Evolutionary conservation across 2,113 vertebrate species (phyloP), one percentile per base, ranked within the genome.

Genomic region (Mastomys natalensis): DNA sequence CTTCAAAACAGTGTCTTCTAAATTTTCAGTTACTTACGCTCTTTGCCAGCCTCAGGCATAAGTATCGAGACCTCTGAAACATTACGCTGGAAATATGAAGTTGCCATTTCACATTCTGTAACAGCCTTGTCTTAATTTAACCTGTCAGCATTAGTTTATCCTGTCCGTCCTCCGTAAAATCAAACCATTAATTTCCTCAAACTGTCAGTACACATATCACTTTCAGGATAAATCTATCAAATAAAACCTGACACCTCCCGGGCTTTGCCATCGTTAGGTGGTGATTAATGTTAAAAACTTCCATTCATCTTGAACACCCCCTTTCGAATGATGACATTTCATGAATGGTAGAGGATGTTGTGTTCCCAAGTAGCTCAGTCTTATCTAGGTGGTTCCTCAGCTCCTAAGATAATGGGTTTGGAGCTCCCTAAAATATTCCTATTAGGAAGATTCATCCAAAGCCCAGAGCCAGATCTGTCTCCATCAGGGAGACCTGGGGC

Each of bases 171-270:
- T 90, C 68, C 80, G 19, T 96, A 89, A 94, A 98, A 94, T 95
- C 55, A 94, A 96, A 97, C 68, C 93, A 90, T 90, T 97, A n/a
- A 97, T 98, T 98, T 98, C 94, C 94, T 97, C 95, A 93, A 40
- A 37, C 94, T 97, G 93, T 96, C 95, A 97, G 90, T 17, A 81
- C 51, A n/a, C 12, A 1, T 92, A n/a, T 86, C 90, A 86, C 95
- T 98, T 98, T 95, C 86, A 94, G 88, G 55, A 95, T 98, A 95
- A 78, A 58, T 96, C 37, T 96, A 62, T 95, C 97, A 95, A 96
- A 94, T 97, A 96, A 97, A 98, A 77, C 45, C 81, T 97, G 90
- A 97, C 17, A 90, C 96, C 96, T 97, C 87, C 97, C 96, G 98
- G 96, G 77, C 93, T 93, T 82, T 95, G 94, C 73, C 89, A 72